Base-by-base conservation (phyloP, 2,113 vertebrate genomes). In the Nestor notabilis region DNA sequence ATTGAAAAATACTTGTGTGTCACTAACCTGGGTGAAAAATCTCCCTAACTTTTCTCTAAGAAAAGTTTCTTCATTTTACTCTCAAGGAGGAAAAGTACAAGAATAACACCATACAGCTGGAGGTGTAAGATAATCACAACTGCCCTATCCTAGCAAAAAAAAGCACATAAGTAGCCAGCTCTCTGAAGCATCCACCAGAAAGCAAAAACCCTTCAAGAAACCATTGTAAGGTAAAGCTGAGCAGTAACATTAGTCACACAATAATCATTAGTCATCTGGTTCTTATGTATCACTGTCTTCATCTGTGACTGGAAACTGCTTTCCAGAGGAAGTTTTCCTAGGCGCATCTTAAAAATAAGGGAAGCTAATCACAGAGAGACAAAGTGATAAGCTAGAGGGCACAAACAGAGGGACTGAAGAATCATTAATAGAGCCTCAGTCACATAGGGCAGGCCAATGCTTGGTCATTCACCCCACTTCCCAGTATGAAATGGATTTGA, bases 1-100 rank as follows among this genome's bases (percentile, higher is more conserved):
- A 61, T 29, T 69, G 65, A 70, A 91, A 96, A 88, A 83, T 69
- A 78, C 17, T 77, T 55, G 8, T 16, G 9, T 68, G n/a, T 83
- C 76, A 60, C 39, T 79, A 52, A 60, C 7, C 37, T 70, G 31
- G 11, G 29, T 83, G 71, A 70, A 95, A 88, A 95, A 81, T 35
- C 17, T 39, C 50, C 82, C 49, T 35, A 70, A 37, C 12, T 70
- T 86, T 83, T 64, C 43, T 80, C 39, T 55, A n/a, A 85, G 50
- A 44, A 27, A 85, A 65, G 63, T 58, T 47, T 83, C 58, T 83
- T 56, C 35, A 49, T 79, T 96, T 39, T 71, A 24, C 21, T 68
- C 68, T 81, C 53, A 72, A 66, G 37, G 18, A 85, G 17, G 8
- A 94, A 80, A 4, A 81, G 52, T 13, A 41, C 11, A 69, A 72